phyloP scores from a whole-genome alignment of 2,888 invertebrate species.

The Camponotus fellah region DNA sequence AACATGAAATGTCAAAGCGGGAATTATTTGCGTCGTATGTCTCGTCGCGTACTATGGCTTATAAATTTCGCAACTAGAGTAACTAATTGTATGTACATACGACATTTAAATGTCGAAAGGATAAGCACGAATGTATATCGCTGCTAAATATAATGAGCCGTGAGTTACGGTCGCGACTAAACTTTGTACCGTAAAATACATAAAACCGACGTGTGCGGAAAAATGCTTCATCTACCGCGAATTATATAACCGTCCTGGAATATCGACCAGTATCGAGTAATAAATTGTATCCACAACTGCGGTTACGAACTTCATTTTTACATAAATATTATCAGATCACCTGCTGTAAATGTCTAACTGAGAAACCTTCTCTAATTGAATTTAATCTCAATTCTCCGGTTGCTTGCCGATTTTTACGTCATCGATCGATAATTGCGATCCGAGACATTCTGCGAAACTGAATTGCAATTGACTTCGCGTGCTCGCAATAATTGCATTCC shows the following conservation, averaged over 20 bases:
- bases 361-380: constrained; percentile 20
- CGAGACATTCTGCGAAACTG: constrained; percentile 37
- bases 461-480: constrained; percentile 34
- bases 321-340: background rate
- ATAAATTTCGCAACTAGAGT: constrained; percentile 42
- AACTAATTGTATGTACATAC: constrained; percentile 33
- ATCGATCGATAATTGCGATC: constrained; percentile 41
- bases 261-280: background rate
- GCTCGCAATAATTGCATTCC: constrained; percentile 47
- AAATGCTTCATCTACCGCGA: background rate
- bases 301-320: background rate
- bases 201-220: constrained; percentile 14
- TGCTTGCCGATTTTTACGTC: constrained; percentile 22
- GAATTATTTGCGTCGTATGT: background rate
- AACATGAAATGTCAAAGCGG: constrained; percentile 37
- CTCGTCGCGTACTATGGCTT: background rate
- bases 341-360: constrained; percentile 13
- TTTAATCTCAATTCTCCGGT: constrained; percentile 33
- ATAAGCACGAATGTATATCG: constrained; percentile 30
- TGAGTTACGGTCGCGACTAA: constrained; percentile 26
- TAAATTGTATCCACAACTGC: constrained; percentile 20
- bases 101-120: constrained; percentile 53
- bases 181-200: constrained; percentile 12
- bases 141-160: constrained; percentile 35
- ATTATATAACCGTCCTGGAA: constrained; percentile 26